A percentile compares a stretch with the other conserved stretches of the same genome.
Evolutionary conservation across 2,797 vertebrate genomes (phyloP).

Genomic region (Poeciliopsis paucimaculata): DNA sequence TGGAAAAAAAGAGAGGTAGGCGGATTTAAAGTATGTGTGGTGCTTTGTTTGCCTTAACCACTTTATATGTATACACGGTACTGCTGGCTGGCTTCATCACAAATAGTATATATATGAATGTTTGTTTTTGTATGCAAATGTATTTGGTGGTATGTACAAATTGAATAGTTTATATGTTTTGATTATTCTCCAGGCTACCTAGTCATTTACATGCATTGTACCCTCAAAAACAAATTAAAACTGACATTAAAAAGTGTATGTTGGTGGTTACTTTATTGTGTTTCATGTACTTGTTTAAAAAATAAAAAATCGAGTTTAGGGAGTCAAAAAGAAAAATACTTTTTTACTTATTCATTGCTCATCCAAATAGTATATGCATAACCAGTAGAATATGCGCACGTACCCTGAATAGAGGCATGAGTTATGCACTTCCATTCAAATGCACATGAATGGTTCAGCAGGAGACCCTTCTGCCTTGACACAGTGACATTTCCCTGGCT

Average conservation of each 20-base stretch:
- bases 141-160: neutral
- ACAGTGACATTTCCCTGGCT: slow-evolving; percentile 80
- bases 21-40: slow-evolving; percentile 54
- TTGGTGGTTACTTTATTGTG: neutral
- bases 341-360: neutral
- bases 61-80: slow-evolving; percentile 27
- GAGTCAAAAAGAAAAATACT: slow-evolving; percentile 1
- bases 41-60: slow-evolving; percentile 48
- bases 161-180: neutral
- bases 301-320: neutral
- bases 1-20: slow-evolving; percentile 46
- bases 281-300: neutral
- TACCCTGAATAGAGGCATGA: neutral
- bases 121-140: neutral
- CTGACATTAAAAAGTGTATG: neutral
- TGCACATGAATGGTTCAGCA: slow-evolving; percentile 26
- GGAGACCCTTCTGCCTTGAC: slow-evolving; percentile 47
- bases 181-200: neutral
- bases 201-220: neutral
- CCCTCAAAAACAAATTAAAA: neutral
- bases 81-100: neutral
- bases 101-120: neutral
- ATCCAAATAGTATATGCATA: neutral
- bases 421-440: slow-evolving; percentile 24
- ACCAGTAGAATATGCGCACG: slow-evolving; percentile 20